phyloP scores from a whole-genome alignment of 2,113 vertebrate genomes.

The Platycercus adscitus region DNA sequence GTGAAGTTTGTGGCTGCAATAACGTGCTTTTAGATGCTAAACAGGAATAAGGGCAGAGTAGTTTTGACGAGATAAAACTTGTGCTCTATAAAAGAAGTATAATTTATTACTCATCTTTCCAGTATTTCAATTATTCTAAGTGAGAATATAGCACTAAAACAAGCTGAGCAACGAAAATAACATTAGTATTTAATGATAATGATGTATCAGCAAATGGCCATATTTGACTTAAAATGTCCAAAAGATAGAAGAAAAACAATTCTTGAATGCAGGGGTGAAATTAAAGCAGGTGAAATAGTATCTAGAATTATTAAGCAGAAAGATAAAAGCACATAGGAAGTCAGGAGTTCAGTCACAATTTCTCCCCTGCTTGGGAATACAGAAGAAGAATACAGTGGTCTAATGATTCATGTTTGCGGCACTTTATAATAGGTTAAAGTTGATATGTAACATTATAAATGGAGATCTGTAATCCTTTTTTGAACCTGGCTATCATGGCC shows the following conservation, averaged over 20 bases:
- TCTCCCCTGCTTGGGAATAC: neutral
- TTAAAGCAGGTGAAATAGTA: neutral
- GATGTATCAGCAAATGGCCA: neutral
- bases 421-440: neutral
- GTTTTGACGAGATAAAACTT: neutral
- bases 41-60: neutral
- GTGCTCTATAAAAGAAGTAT: neutral
- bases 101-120: neutral
- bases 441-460: neutral
- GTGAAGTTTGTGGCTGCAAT: neutral
- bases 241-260: neutral
- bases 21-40: neutral
- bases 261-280: neutral
- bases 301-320: neutral
- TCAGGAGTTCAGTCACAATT: neutral
- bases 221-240: neutral
- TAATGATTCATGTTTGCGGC: neutral
- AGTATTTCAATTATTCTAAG: neutral
- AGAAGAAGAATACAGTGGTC: neutral
- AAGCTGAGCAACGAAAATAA: neutral
- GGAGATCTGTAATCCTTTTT: neutral
- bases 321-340: neutral
- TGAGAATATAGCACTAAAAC: neutral
- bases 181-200: neutral
- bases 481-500: neutral